Evolutionary conservation across 2,888 invertebrate genomes (phyloP).

Genomic region (Lithodes maja): DNA sequence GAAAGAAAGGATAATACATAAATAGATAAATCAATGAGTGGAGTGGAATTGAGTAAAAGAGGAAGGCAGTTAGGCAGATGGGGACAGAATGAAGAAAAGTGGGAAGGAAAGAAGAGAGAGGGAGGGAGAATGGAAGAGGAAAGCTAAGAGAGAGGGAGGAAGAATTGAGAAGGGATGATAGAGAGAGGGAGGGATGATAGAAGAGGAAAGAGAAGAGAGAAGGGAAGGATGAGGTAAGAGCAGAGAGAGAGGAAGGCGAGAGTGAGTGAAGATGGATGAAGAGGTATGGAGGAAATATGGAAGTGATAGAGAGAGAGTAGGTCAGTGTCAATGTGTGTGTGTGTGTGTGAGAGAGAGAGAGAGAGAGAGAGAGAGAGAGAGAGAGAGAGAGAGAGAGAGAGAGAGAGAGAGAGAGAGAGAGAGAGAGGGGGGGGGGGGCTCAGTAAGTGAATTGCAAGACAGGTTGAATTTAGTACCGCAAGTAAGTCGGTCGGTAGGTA

Average conservation of each 20-base stretch:
- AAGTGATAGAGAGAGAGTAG: neutral
- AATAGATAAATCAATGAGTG: too few relatives aligned
- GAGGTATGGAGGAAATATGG: neutral
- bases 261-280: too few relatives aligned
- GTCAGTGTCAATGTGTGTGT: neutral
- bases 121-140: too few relatives aligned
- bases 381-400: neutral
- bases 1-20: too few relatives aligned
- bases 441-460: too few relatives aligned
- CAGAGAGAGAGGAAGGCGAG: neutral
- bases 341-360: neutral
- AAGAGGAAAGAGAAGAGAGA: neutral
- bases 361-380: neutral
- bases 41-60: too few relatives aligned
- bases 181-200: neutral
- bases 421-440: neutral
- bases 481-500: too few relatives aligned
- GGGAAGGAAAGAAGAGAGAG: too few relatives aligned
- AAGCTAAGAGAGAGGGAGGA: neutral
- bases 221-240: neutral
- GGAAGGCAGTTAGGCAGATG: too few relatives aligned
- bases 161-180: neutral
- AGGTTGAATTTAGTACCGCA: too few relatives aligned
- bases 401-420: neutral
- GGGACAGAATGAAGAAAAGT: too few relatives aligned